Evolutionary conservation across 1,140 invertebrate species (phyloP).

Genomic region (Tetranychus urticae): DNA sequence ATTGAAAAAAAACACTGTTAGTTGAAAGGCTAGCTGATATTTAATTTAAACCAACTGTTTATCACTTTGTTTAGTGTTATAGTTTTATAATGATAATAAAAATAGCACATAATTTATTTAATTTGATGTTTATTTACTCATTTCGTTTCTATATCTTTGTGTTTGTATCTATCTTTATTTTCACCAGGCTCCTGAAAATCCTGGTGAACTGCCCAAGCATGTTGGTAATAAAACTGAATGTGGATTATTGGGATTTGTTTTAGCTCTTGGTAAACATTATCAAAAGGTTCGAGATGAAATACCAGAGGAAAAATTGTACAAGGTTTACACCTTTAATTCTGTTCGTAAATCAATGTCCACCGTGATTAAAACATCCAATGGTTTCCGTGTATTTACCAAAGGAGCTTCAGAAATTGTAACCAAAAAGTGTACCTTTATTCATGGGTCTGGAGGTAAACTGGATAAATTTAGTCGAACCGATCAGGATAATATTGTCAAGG

Average conservation of each 20-base stretch:
- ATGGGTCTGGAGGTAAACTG: constrained; percentile 68
- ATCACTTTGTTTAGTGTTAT: no score
- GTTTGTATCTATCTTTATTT: no score
- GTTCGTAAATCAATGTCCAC: constrained; percentile 97
- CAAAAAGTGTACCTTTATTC: constrained; percentile 93
- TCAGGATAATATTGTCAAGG: constrained; percentile 71
- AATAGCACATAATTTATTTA: no score
- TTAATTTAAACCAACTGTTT: no score
- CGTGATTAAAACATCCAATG: constrained; percentile 52
- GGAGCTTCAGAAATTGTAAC: constrained; percentile 97
- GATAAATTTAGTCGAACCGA: constrained; percentile 73
- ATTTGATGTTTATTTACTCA: background rate
- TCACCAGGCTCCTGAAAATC: constrained; percentile 40
- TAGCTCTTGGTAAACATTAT: constrained; percentile 71
- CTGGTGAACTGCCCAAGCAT: constrained; percentile 68
- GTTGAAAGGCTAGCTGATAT: no score
- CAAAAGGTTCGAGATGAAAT: constrained; percentile 59
- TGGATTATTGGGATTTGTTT: constrained; percentile 79
- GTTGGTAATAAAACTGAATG: constrained; percentile 99
- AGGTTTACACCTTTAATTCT: constrained; percentile 98
- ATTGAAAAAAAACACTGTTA: no score
- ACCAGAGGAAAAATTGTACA: constrained; percentile 76
- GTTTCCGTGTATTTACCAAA: constrained; percentile 84
- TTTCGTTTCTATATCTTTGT: background rate
- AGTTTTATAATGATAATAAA: no score